phyloP scores from a whole-genome alignment of 2,888 invertebrate genomes.

The Lordiphosa fenestrarum region DNA sequence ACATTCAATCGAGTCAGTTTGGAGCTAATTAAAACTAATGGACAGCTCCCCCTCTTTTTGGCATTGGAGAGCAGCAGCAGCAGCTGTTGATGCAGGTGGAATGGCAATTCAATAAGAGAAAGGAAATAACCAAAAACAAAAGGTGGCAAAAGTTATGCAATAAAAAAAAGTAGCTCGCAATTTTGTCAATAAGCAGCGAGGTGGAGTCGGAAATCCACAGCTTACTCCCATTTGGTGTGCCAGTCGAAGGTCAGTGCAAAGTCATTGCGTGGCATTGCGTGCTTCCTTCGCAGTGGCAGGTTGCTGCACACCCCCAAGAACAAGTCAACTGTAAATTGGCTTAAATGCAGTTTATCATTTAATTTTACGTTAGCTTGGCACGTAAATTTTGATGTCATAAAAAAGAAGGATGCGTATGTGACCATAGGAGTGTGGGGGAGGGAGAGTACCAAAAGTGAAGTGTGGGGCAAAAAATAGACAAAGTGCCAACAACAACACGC shows the following conservation, averaged over 20 bases:
- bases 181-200: constrained; percentile 46
- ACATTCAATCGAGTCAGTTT: constrained; percentile 28
- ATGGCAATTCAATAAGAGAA: constrained; percentile 57
- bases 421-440: too few species aligned
- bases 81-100: constrained; percentile 40
- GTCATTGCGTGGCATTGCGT: constrained; percentile 56
- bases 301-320: constrained; percentile 23
- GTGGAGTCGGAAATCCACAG: not conserved
- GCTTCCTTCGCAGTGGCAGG: constrained; percentile 7
- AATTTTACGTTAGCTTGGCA: constrained; percentile 37
- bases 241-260: constrained; percentile 59
- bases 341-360: constrained; percentile 61
- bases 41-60: constrained; percentile 13
- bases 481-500: constrained; percentile 5
- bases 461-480: too few species aligned
- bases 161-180: constrained; percentile 34
- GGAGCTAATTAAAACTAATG: constrained; percentile 64
- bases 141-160: constrained; percentile 49
- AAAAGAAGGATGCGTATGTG: not conserved
- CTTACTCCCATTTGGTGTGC: constrained; percentile 13
- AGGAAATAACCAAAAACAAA: too few species aligned
- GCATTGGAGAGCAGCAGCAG: not conserved
- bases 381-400: constrained; percentile 26
- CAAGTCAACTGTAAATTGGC: constrained; percentile 71
- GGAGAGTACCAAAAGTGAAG: too few species aligned